Evolutionary conservation across 2,888 invertebrate genomes (phyloP).

Genomic region (Augiades crinisus): DNA sequence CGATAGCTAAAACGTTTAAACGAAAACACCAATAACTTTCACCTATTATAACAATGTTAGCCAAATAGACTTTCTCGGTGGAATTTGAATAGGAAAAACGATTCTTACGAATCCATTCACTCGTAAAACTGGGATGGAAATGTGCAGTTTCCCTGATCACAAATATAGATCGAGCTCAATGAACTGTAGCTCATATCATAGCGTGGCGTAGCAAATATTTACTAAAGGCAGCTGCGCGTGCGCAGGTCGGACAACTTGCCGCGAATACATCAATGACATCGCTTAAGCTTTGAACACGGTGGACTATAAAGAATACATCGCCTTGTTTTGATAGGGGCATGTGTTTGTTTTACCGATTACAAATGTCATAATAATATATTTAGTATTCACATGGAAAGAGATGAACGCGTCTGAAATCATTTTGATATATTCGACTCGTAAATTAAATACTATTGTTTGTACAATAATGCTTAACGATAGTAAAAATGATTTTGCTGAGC

Average conservation of each 20-base stretch:
- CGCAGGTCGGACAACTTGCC: conserved; percentile 41
- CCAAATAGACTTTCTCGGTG: conserved; percentile 8
- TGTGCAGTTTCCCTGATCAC: conserved; percentile 53
- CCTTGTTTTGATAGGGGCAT: conserved; percentile 20
- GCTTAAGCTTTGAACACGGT: conserved; percentile 24
- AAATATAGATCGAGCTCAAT: conserved; percentile 68
- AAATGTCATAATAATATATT: conserved; percentile 18
- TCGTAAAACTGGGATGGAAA: conserved; percentile 37
- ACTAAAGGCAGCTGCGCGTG: conserved; percentile 54
- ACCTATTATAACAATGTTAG: conserved; percentile 3
- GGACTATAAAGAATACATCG: conserved; percentile 35
- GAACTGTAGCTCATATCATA: conserved; percentile 58
- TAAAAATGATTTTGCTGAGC: no score
- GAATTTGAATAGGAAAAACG: conserved; percentile 9
- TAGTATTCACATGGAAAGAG: conserved; percentile 19
- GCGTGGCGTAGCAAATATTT: conserved; percentile 60
- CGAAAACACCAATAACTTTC: no score
- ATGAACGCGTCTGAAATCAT: neutral
- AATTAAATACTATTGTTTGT: no score
- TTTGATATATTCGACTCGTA: no score
- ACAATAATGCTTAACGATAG: no score
- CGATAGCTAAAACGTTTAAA: no score
- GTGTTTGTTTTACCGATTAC: conserved; percentile 13
- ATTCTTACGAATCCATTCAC: conserved; percentile 16
- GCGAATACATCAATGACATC: conserved; percentile 60